phyloP scores from a whole-genome alignment of 2,797 vertebrate genomes.

The Rhadinocentrus ornatus region DNA sequence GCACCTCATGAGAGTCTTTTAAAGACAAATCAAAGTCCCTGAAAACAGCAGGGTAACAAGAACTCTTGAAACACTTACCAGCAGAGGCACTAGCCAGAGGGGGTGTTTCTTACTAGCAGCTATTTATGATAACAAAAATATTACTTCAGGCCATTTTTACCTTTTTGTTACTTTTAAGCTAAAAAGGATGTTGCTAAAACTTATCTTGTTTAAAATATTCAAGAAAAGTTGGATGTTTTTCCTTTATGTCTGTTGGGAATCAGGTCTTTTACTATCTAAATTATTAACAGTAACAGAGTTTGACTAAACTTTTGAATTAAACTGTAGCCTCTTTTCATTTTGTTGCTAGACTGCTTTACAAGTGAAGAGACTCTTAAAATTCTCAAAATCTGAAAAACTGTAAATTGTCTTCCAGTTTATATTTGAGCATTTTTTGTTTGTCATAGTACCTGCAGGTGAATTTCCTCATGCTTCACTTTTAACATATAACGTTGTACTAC shows the following conservation, averaged over 20 bases:
- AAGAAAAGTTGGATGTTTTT: not conserved
- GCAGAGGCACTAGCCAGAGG: not conserved
- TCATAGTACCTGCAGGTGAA: not conserved
- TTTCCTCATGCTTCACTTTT: not conserved
- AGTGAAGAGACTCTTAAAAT: not conserved
- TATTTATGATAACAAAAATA: not conserved
- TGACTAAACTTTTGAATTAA: not conserved
- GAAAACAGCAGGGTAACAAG: not conserved
- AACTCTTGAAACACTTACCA: conserved; percentile 1
- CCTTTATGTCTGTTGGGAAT: not conserved
- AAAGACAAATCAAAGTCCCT: not conserved
- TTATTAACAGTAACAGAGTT: not conserved
- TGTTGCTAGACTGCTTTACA: not conserved
- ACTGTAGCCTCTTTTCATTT: not conserved
- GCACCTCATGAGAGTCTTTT: not conserved
- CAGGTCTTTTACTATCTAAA: not conserved
- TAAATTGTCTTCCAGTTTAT: not conserved
- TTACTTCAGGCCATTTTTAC: not conserved
- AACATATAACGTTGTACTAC: not conserved
- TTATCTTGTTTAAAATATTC: not conserved
- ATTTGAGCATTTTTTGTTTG: too few species aligned
- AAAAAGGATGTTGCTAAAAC: not conserved
- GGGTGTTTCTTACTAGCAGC: not conserved
- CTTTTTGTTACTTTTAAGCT: not conserved
- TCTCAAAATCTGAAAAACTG: not conserved